Evolutionary conservation across 1,140 invertebrate species (phyloP).

Genomic region (Drosophila mayri): DNA sequence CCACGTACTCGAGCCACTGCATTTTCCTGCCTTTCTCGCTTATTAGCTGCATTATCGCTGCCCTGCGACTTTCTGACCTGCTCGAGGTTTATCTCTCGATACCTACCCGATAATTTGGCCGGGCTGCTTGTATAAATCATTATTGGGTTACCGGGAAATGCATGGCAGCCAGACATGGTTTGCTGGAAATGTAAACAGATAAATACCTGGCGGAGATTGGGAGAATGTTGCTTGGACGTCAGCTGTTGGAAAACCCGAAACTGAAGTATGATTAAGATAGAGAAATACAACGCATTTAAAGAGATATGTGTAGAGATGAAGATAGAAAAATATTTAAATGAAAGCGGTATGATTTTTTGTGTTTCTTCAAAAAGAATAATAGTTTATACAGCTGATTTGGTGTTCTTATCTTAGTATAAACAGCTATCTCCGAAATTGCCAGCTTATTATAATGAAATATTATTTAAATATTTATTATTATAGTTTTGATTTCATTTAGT

Average conservation of each 20-base stretch:
- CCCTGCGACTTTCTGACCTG: slow-evolving; percentile 46
- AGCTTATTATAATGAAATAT: not conserved
- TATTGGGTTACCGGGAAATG: slow-evolving; percentile 48
- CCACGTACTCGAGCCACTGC: slow-evolving; percentile 57
- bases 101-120: slow-evolving; percentile 45
- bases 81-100: slow-evolving; percentile 42
- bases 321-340: not conserved
- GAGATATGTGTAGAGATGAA: not conserved
- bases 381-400: not conserved
- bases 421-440: too few relatives aligned
- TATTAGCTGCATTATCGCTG: slow-evolving; percentile 71
- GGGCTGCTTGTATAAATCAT: slow-evolving; percentile 44
- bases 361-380: not conserved
- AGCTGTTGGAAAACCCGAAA: slow-evolving; percentile 28
- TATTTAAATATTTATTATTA: not conserved
- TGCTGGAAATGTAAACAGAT: slow-evolving; percentile 35
- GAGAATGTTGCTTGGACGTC: slow-evolving; percentile 12
- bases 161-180: slow-evolving; percentile 16
- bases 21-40: slow-evolving; percentile 53
- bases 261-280: slow-evolving; percentile 6
- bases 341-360: not conserved
- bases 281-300: slow-evolving; percentile 2
- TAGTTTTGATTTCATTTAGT: not conserved
- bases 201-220: slow-evolving; percentile 23
- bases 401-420: not conserved